Evolutionary conservation across 1,140 invertebrate species (phyloP), one percentile per base, ranked within the genome.

Genomic region (Nasonia longicornis): DNA sequence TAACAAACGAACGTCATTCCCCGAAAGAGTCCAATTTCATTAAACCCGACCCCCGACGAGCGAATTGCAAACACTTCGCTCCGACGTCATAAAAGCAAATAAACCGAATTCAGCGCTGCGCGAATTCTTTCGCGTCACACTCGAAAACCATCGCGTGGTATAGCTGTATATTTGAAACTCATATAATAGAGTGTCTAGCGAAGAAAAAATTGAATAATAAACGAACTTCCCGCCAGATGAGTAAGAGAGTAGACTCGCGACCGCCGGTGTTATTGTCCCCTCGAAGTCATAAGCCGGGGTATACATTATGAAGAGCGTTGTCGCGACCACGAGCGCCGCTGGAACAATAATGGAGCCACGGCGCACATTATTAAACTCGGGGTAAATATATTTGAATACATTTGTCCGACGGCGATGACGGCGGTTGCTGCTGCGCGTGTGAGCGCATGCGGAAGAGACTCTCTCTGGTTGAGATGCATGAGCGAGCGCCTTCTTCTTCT

Each of bases 331-430:
- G 31, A 35, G 31, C 31, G 31, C 31, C 52, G 52, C 52, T n/a
- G 52, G 52, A 77, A 83, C 84, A 85, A 84, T 85, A 85, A 85
- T 84, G 82, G 77, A 77, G 83, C 74, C 79, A 82, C 82, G 83
- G 48, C 48, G 48, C 52, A 80, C 78, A 82, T 85, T 85, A 85
- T 85, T 84, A 85, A 84, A 85, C 71, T 84, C 80, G 81, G 82
- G 83, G 84, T 84, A 84, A 85, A 85, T 85, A 85, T 85, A 85
- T 85, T 85, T 85, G 85, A 85, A 85, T 85, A 85, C 84, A 85
- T 85, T 85, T 85, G 85, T 84, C 77, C 82, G 78, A 83, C 80
- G 84, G 84, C 83, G 84, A 84, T 83, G 82, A 84, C 73, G 70
- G 35, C 29, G 67, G 26, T 26, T 26, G 26, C n/a, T 0, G n/a